Evolutionary conservation across 2,113 vertebrate genomes (phyloP).

Genomic region (Brachionichthys hirsutus): DNA sequence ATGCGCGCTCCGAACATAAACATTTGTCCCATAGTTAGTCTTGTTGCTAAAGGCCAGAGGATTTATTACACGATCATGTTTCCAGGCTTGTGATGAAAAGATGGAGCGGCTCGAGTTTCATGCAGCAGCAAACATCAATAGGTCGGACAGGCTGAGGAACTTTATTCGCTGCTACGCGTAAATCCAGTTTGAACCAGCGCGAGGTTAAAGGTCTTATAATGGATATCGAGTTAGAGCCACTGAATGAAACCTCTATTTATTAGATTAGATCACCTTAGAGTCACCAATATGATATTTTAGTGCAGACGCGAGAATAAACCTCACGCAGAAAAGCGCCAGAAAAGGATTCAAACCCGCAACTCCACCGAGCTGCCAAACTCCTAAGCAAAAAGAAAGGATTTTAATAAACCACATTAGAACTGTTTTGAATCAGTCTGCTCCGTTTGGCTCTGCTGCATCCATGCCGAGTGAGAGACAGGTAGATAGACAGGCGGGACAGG

Average conservation of each 20-base stretch:
- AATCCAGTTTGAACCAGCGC: too few species aligned
- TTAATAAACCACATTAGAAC: too few species aligned
- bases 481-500: constrained; percentile 28
- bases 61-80: constrained; percentile 38
- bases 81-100: constrained; percentile 26
- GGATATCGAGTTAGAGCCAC: too few species aligned
- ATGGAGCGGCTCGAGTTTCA: constrained; percentile 27
- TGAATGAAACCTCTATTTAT: too few species aligned
- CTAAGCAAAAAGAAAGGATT: too few species aligned
- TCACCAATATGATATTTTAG: too few species aligned
- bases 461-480: constrained; percentile 33
- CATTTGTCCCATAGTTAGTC: constrained; percentile 46
- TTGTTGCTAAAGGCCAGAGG: constrained; percentile 35
- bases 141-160: constrained; percentile 3
- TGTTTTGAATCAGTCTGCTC: neutral
- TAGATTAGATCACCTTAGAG: too few species aligned
- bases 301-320: too few species aligned
- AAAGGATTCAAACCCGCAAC: too few species aligned
- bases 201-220: too few species aligned
- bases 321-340: too few species aligned
- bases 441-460: neutral
- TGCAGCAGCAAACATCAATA: constrained; percentile 6
- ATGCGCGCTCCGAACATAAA: constrained; percentile 33
- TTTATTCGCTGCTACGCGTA: neutral
- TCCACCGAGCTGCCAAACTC: too few species aligned